phyloP scores from a whole-genome alignment of 2,113 vertebrate species.

The Agelaius tricolor region DNA sequence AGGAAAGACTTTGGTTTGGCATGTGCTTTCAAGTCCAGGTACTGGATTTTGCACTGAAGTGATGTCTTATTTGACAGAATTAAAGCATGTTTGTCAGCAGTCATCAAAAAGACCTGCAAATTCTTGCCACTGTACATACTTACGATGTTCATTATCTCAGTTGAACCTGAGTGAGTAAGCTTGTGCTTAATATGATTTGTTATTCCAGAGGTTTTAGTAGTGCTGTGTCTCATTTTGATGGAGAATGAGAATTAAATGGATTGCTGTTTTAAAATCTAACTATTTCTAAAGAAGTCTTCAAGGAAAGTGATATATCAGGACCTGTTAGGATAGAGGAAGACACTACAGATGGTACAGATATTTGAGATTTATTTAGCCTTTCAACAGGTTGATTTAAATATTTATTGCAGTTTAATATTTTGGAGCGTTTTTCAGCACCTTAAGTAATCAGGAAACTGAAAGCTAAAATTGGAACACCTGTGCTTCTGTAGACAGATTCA shows the following conservation, averaged over 20 bases:
- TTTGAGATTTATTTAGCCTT: background rate
- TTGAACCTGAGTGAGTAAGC: background rate
- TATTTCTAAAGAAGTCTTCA: background rate
- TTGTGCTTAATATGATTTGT: background rate
- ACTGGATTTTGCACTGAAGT: background rate
- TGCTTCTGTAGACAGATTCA: background rate
- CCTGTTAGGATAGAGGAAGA: background rate
- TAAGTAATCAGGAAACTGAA: background rate
- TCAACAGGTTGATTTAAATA: background rate
- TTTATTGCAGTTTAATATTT: background rate
- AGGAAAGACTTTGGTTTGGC: background rate
- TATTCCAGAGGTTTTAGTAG: background rate
- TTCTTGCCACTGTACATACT: background rate
- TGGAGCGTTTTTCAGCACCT: background rate
- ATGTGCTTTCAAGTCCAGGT: background rate
- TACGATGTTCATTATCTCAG: accelerated
- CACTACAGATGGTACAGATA: background rate
- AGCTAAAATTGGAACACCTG: background rate
- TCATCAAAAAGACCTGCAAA: background rate
- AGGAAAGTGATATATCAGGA: background rate
- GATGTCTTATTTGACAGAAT: background rate
- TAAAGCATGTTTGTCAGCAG: background rate
- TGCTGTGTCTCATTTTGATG: background rate
- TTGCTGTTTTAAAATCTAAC: background rate
- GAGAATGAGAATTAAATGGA: background rate